Conservation (phyloP, 2,113 vertebrate genomes). For the Colossoma macropomum region DNA sequence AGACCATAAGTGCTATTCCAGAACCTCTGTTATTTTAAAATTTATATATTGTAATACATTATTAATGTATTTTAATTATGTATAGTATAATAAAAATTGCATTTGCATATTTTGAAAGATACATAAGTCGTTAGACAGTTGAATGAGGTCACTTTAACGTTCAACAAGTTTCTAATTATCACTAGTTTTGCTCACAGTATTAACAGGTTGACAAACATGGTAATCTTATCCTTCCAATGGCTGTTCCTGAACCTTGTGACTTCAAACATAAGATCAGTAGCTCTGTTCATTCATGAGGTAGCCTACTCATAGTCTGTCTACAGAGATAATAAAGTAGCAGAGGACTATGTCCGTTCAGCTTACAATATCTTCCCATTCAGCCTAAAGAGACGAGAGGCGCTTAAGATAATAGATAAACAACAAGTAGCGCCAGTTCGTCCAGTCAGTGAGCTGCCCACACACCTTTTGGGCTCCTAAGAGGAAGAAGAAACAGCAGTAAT, state of each 20-base stretch:
- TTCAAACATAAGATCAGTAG: background rate
- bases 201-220: background rate
- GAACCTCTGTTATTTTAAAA: background rate
- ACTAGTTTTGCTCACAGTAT: background rate
- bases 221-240: background rate
- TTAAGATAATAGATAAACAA: constrained; percentile 22
- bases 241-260: background rate
- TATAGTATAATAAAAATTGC: background rate
- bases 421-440: constrained; percentile 33
- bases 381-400: constrained; percentile 27
- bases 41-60: background rate
- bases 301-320: background rate
- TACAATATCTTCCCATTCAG: constrained; percentile 26
- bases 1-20: no score
- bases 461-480: constrained; percentile 45
- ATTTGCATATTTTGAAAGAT: constrained; percentile 3
- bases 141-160: background rate
- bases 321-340: constrained; percentile 11
- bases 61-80: no score
- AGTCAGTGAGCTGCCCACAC: constrained; percentile 54
- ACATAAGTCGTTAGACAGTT: background rate
- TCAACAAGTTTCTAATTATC: background rate
- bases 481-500: constrained; percentile 43
- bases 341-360: constrained; percentile 25
- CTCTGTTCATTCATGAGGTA: constrained; percentile 30